Evolutionary conservation across 2,888 invertebrate species (phyloP).

Genomic region (Elysia crispata): DNA sequence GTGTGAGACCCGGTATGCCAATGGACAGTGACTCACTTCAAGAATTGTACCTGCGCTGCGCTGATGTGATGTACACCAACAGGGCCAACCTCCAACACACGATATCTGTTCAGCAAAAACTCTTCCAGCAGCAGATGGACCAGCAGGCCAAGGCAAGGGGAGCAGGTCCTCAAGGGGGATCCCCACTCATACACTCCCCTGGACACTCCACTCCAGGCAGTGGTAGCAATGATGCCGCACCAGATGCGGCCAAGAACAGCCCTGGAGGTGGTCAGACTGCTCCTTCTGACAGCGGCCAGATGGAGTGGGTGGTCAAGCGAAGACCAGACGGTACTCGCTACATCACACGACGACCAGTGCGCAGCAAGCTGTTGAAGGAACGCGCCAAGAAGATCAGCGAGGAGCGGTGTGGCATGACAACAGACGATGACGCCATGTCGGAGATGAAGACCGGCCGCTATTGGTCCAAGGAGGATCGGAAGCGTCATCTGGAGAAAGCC

Average conservation of each 20-base stretch:
- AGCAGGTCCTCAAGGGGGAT: constrained; percentile 20
- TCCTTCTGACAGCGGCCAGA: constrained; percentile 69
- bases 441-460: constrained; percentile 87
- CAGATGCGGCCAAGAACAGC: constrained; percentile 48
- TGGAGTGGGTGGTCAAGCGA: constrained; percentile 86
- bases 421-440: constrained; percentile 88
- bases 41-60: constrained; percentile 76
- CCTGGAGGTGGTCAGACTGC: constrained; percentile 44
- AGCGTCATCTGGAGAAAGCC: constrained; percentile 85
- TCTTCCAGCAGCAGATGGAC: constrained; percentile 75
- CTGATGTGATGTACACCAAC: constrained; percentile 85
- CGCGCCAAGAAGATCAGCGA: constrained; percentile 83
- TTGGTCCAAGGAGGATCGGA: constrained; percentile 87
- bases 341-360: constrained; percentile 85
- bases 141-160: constrained; percentile 58
- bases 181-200: constrained; percentile 27
- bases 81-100: constrained; percentile 84
- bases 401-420: constrained; percentile 84
- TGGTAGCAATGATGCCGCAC: constrained; percentile 35
- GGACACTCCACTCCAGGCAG: constrained; percentile 37
- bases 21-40: constrained; percentile 66
- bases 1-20: constrained; percentile 17
- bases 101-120: constrained; percentile 84
- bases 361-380: constrained; percentile 84
- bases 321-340: constrained; percentile 87